Evolutionary conservation across 2,113 vertebrate species (phyloP).

Genomic region (Lagopus muta): DNA sequence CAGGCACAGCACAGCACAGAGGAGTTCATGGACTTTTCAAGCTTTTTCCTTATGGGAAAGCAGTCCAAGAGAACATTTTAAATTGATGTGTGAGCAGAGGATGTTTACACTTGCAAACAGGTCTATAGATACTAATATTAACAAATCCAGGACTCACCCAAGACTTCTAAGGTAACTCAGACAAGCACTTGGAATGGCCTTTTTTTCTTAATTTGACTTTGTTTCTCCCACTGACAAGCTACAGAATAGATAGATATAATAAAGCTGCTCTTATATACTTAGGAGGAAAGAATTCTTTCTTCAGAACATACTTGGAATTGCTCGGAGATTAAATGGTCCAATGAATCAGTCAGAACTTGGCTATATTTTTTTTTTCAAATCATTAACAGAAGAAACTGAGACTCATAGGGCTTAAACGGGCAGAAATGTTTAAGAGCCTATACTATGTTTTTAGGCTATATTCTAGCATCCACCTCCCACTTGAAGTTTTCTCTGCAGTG

Average conservation of each 20-base stretch:
- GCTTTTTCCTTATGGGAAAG: background rate
- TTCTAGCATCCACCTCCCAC: background rate
- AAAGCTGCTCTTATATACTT: background rate
- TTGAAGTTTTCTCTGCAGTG: background rate
- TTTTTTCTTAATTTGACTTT: background rate
- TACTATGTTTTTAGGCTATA: background rate
- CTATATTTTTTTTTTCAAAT: background rate
- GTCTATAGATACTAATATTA: background rate
- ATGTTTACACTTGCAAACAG: background rate
- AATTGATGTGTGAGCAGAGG: background rate
- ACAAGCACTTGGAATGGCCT: background rate
- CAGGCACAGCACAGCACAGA: background rate
- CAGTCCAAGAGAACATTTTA: background rate
- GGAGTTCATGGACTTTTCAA: background rate
- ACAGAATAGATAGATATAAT: conserved; percentile 7
- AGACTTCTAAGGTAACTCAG: background rate
- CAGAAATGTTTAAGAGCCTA: background rate
- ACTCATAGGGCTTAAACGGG: background rate
- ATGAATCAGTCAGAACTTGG: background rate
- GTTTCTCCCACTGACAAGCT: background rate
- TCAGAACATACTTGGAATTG: background rate
- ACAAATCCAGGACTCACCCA: background rate
- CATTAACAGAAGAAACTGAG: background rate
- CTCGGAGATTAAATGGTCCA: background rate
- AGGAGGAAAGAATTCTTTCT: background rate